Evolutionary conservation across 2,888 invertebrate species (phyloP).

Genomic region (Theodoxus fluviatilis): DNA sequence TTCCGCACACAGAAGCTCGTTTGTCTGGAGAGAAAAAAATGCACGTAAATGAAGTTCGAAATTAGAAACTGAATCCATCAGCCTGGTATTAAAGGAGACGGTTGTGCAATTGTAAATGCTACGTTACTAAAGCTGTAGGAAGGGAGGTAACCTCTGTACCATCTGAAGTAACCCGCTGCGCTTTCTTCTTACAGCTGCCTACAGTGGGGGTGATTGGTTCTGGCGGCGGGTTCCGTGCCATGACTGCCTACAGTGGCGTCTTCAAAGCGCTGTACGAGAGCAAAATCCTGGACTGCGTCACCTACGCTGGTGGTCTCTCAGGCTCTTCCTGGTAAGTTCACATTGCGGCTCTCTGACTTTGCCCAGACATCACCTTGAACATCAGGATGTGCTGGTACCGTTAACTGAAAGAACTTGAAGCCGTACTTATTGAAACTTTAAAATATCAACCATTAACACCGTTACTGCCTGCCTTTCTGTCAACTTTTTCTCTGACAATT

Average conservation of each 20-base stretch:
- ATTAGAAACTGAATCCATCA: too few relatives aligned
- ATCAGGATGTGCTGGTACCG: too few relatives aligned
- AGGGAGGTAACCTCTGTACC: too few relatives aligned
- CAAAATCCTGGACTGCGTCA: constrained; percentile 63
- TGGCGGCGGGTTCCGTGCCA: constrained; percentile 68
- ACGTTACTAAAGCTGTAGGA: too few relatives aligned
- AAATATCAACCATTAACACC: too few relatives aligned
- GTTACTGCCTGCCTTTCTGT: too few relatives aligned
- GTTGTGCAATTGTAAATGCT: too few relatives aligned
- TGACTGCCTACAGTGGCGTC: constrained; percentile 65
- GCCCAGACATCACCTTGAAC: background rate
- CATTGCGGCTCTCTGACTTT: background rate
- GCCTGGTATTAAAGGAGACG: too few relatives aligned
- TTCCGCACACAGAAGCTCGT: background rate
- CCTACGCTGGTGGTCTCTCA: constrained; percentile 65
- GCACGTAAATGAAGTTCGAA: background rate
- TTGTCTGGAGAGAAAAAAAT: background rate
- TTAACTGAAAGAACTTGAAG: too few relatives aligned
- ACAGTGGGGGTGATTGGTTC: constrained; percentile 66
- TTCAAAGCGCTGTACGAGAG: constrained; percentile 64
- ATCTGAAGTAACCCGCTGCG: too few relatives aligned
- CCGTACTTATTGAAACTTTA: too few relatives aligned
- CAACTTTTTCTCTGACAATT: too few relatives aligned
- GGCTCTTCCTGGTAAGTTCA: constrained; percentile 66
- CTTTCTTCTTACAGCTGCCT: constrained; percentile 59